Evolutionary conservation across 2,113 vertebrate genomes (phyloP).

Genomic region (Chrysemys picta): DNA sequence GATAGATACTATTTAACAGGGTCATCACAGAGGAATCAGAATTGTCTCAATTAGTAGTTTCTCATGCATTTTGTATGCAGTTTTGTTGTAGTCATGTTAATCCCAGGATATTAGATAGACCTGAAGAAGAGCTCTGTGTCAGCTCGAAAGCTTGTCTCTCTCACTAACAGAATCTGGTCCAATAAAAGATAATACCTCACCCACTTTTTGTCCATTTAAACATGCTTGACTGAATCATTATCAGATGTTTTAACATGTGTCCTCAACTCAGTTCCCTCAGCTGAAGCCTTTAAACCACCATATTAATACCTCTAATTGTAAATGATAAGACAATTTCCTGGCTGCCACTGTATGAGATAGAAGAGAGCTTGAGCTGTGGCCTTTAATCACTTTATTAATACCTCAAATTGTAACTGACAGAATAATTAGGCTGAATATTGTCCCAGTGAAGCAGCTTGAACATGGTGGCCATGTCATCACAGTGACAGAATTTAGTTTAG

Average conservation of each 20-base stretch:
- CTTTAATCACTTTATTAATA: conserved; percentile 43
- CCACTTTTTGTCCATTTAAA: neutral
- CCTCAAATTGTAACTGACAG: conserved; percentile 31
- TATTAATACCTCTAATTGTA: neutral
- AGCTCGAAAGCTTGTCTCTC: neutral
- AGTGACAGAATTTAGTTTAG: conserved; percentile 23
- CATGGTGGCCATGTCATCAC: conserved; percentile 8
- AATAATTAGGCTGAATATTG: conserved; percentile 43
- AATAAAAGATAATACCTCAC: neutral
- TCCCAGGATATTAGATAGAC: neutral
- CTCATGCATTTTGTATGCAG: neutral
- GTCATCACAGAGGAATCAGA: neutral
- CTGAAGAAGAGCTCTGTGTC: neutral
- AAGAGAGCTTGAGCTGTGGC: neutral
- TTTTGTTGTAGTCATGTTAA: neutral
- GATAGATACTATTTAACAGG: neutral
- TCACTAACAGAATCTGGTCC: neutral
- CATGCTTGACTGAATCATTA: neutral
- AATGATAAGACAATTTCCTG: conserved; percentile 3
- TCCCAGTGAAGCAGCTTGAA: conserved; percentile 35
- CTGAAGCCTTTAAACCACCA: neutral
- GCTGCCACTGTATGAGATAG: neutral
- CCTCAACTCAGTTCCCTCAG: neutral
- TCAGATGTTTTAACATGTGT: neutral
- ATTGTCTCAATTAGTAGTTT: neutral